A percentile compares a stretch with the other conserved stretches of the same genome.
phyloP scores from a whole-genome alignment of 2,113 vertebrate species.

The Brevimyrus niger region DNA sequence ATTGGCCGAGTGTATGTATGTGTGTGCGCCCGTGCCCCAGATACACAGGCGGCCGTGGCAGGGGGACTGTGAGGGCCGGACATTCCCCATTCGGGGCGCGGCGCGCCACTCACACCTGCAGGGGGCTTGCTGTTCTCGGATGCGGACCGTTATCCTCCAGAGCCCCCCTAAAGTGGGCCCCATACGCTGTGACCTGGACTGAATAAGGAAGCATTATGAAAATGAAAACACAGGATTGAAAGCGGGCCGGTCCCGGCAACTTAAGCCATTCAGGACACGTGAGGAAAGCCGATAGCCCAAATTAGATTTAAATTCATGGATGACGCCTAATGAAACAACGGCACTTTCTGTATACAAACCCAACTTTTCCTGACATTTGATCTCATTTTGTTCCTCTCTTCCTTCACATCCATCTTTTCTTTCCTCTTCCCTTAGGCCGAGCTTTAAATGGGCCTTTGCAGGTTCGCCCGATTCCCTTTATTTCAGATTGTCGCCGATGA shows the following conservation, averaged over 20 bases:
- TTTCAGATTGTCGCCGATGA: constrained; percentile 25
- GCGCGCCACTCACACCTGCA: constrained; percentile 60
- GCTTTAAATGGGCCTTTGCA: background rate
- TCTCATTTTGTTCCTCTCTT: constrained; percentile 39
- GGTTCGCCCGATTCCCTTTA: constrained; percentile 17
- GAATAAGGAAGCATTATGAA: constrained; percentile 75
- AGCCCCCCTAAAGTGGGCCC: constrained; percentile 64
- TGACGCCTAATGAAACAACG: constrained; percentile 7
- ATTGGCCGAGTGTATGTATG: background rate
- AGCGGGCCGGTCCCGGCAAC: constrained; percentile 57
- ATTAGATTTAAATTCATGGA: constrained; percentile 11
- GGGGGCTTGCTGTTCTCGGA: constrained; percentile 56
- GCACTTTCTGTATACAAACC: constrained; percentile 57
- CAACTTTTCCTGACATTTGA: constrained; percentile 39
- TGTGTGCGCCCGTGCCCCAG: background rate
- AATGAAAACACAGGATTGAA: constrained; percentile 68
- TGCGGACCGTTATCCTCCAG: constrained; percentile 53
- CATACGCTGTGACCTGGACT: constrained; percentile 65
- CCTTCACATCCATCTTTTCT: constrained; percentile 13
- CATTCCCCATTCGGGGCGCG: constrained; percentile 49
- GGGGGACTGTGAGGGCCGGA: constrained; percentile 7
- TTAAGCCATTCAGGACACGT: constrained; percentile 52
- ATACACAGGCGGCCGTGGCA: background rate
- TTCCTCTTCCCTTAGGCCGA: background rate
- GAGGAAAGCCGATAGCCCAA: background rate